Conservation (phyloP, 2,888 invertebrate species). For the Embidobia sp. region DNA sequence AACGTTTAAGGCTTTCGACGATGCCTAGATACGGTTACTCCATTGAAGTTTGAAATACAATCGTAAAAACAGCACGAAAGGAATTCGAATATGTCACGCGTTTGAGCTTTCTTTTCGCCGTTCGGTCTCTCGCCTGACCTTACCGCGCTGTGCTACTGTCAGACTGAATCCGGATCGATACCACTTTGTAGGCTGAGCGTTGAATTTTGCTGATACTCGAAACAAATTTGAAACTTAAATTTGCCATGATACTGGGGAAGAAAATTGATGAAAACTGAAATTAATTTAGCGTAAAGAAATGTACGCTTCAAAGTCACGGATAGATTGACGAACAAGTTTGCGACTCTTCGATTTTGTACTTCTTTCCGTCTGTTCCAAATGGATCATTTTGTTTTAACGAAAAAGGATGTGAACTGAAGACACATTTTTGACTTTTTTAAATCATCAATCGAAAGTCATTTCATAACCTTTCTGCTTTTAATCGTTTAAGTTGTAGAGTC, state of each 20-base stretch:
- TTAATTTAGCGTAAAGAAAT: constrained; percentile 5
- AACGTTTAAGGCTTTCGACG: no score
- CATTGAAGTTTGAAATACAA: constrained; percentile 17
- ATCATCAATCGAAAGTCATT: no score
- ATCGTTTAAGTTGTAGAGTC: no score
- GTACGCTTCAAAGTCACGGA: background rate
- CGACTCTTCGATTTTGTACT: no score
- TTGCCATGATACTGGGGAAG: constrained; percentile 7
- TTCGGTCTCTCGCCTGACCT: constrained; percentile 40
- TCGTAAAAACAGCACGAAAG: constrained; percentile 11
- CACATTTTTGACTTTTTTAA: no score
- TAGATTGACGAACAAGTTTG: no score
- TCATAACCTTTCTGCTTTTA: no score
- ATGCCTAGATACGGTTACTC: no score
- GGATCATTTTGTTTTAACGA: no score
- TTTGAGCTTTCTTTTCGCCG: constrained; percentile 31
- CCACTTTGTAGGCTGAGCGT: constrained; percentile 26
- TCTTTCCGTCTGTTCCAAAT: no score
- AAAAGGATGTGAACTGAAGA: no score
- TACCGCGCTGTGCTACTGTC: constrained; percentile 26
- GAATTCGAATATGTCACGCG: constrained; percentile 41
- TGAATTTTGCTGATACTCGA: constrained; percentile 19
- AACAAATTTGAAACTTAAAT: constrained; percentile 24
- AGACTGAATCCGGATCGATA: constrained; percentile 47
- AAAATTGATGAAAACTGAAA: constrained; percentile 1